Evolutionary conservation across 37 sponge, comb jelly and placozoan species (phyloP).

Genomic region (Halichondria panicea): DNA sequence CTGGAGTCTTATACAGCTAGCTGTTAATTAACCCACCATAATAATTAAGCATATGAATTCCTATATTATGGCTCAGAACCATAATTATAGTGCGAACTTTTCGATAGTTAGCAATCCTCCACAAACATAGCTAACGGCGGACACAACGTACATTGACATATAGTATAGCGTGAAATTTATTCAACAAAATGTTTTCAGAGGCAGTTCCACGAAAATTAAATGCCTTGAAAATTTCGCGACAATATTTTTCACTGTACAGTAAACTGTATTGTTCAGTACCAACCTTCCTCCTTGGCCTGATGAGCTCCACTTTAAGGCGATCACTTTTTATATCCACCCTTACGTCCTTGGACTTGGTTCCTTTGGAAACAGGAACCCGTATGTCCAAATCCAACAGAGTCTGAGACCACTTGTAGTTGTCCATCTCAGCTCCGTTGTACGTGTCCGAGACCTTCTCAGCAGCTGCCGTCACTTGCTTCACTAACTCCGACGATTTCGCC

Average conservation of each 20-base stretch:
- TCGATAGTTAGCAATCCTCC: too few relatives aligned
- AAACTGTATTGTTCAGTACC: not conserved
- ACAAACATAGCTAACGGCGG: too few relatives aligned
- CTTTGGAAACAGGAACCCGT: constrained; percentile 53
- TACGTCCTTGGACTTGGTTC: constrained; percentile 76
- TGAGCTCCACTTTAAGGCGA: constrained; percentile 68
- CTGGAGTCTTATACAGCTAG: not conserved
- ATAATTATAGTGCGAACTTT: too few relatives aligned
- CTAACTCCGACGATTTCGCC: not conserved
- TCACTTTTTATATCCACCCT: constrained; percentile 74
- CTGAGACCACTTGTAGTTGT: constrained; percentile 91
- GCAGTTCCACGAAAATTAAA: not conserved
- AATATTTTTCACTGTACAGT: too few relatives aligned
- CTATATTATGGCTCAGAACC: too few relatives aligned
- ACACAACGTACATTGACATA: too few relatives aligned
- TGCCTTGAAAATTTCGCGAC: too few relatives aligned
- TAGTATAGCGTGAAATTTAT: too few relatives aligned
- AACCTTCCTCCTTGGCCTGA: constrained; percentile 51
- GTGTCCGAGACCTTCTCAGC: constrained; percentile 52
- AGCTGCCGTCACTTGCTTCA: constrained; percentile 8
- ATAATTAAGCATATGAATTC: too few relatives aligned
- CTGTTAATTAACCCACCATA: too few relatives aligned
- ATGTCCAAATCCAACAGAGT: constrained; percentile 87
- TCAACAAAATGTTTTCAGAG: not conserved
- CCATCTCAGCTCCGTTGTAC: constrained; percentile 85